A percentile compares a stretch with the other conserved stretches of the same genome.
These are phyloP conservation scores for Glandiceps talaboti DNA, from an alignment of 53 echinoderm and acorn worm genomes.

Conservation along the genomic window DNA sequence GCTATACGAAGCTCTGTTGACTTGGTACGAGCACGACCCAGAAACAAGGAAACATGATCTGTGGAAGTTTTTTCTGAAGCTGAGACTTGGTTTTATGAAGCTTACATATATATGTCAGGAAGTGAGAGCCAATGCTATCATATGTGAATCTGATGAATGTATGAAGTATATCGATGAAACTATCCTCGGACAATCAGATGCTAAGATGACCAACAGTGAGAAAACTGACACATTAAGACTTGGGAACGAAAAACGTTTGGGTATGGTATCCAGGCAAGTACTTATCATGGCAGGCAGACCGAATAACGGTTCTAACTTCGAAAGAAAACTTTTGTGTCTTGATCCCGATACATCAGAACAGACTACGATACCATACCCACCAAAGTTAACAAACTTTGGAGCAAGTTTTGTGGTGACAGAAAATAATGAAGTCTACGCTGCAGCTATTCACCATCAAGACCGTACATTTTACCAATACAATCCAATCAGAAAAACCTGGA, in stretches of 20 bases:
- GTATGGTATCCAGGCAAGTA: constrained; percentile 46
- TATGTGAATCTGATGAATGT: not conserved
- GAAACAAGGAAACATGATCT: not conserved
- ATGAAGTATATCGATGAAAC: not conserved
- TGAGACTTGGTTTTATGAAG: constrained; percentile 6
- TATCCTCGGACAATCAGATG: not conserved
- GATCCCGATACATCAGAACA: constrained; percentile 22
- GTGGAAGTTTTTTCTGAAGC: not conserved
- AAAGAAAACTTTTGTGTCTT: constrained; percentile 34
- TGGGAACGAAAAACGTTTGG: constrained; percentile 25
- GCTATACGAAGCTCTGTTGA: constrained; percentile 30
- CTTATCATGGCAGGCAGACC: constrained; percentile 37
- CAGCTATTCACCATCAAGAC: constrained; percentile 61
- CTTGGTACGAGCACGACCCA: constrained; percentile 21
- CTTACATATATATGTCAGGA: constrained; percentile 7
- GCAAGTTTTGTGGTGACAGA: constrained; percentile 47
- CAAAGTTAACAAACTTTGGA: constrained; percentile 50
- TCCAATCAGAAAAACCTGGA: constrained; percentile 56
- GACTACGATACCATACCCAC: constrained; percentile 40
- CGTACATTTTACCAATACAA: constrained; percentile 56
- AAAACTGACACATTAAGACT: not conserved
- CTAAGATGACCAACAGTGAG: not conserved
- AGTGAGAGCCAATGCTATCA: constrained; percentile 4
- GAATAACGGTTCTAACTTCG: constrained; percentile 24
- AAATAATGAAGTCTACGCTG: constrained; percentile 51